phyloP scores from a whole-genome alignment of 2,797 vertebrate species.

The Mormyrops attenuatus region DNA sequence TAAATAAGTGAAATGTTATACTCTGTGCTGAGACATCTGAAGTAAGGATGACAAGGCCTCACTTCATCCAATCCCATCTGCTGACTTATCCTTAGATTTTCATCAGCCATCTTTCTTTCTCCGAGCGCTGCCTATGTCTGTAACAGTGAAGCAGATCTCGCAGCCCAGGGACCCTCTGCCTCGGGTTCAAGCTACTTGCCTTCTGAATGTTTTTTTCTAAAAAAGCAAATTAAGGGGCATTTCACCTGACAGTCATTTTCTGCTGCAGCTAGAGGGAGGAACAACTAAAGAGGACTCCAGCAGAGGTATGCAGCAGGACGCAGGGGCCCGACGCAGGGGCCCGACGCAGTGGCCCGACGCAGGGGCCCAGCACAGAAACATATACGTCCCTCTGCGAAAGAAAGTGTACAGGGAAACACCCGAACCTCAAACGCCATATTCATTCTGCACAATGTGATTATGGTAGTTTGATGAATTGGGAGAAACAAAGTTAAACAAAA shows the following conservation, averaged over 20 bases:
- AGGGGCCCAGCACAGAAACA: background rate
- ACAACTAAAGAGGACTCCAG: background rate
- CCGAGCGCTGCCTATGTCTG: background rate
- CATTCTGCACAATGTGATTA: constrained; percentile 21
- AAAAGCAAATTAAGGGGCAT: background rate
- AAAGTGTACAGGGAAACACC: background rate
- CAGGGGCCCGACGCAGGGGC: background rate
- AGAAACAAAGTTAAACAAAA: constrained; percentile 15
- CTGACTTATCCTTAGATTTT: background rate
- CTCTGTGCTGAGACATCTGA: background rate
- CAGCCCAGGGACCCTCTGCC: background rate
- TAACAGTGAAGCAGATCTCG: background rate
- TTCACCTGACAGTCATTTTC: background rate
- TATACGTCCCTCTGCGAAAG: too few species aligned
- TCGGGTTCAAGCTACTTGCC: background rate
- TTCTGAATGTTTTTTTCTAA: background rate
- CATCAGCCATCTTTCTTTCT: background rate
- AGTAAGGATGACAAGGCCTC: background rate
- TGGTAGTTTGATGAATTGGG: constrained; percentile 19
- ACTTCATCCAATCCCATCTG: background rate
- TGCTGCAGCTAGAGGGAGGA: background rate
- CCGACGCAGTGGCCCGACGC: background rate
- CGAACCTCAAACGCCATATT: constrained; percentile 17
- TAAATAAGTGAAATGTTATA: background rate
- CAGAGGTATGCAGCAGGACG: background rate